Percentiles rank a stretch among this genome's conserved stretches.
Evolutionary conservation across 1,140 invertebrate species (phyloP).

Genomic region (Akabosia matsudoensis): DNA sequence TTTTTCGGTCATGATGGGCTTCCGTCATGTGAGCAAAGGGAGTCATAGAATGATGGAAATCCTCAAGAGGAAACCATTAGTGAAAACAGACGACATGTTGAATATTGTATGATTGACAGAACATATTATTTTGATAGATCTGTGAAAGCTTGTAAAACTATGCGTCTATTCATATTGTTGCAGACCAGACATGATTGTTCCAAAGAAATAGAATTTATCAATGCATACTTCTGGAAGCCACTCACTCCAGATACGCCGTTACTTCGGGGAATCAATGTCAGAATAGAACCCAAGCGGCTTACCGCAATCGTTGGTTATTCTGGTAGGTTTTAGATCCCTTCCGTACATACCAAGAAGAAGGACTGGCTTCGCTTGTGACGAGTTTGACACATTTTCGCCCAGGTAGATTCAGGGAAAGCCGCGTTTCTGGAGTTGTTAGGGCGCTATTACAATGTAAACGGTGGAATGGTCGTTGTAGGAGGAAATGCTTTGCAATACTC

Average conservation of each 20-base stretch:
- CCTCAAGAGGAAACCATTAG: neutral
- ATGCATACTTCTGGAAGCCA: neutral
- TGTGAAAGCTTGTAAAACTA: neutral
- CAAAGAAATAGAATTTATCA: neutral
- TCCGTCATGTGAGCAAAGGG: neutral
- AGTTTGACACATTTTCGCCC: neutral
- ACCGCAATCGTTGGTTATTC: slow-evolving; percentile 49
- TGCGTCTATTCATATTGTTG: neutral
- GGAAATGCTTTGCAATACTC: neutral
- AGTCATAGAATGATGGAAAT: neutral
- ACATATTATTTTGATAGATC: neutral
- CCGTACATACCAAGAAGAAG: too few relatives aligned
- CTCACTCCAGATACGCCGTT: neutral
- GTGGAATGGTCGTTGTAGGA: slow-evolving; percentile 31
- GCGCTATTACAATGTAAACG: neutral
- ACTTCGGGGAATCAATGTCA: neutral
- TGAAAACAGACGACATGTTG: neutral
- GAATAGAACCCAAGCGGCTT: neutral
- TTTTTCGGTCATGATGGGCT: slow-evolving; percentile 27
- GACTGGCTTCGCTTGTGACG: too few relatives aligned
- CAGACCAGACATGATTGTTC: neutral
- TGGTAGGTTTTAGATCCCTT: slow-evolving; percentile 54
- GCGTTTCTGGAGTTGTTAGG: neutral
- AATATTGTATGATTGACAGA: neutral
- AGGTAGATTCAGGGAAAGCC: neutral